Evolutionary conservation across 2,113 vertebrate species (phyloP), one percentile per base, ranked within the genome.

Genomic region (Catharus fuscescens): DNA sequence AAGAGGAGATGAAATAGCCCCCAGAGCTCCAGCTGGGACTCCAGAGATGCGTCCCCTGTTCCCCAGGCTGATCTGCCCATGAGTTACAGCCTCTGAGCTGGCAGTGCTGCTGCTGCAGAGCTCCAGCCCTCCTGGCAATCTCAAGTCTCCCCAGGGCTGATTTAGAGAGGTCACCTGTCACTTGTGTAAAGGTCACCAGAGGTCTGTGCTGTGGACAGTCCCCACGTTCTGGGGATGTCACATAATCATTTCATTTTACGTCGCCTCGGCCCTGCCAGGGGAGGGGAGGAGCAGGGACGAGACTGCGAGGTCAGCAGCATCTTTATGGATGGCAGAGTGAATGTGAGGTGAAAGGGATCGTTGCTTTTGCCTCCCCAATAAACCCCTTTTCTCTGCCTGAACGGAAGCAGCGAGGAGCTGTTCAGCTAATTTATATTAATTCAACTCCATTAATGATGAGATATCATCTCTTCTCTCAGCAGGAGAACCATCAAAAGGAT

Each of bases 351-450:
- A 98, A 97, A 96, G 95, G 92, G 90, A 94, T 93, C 94, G 66
- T 91, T 90, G 36, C 25, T 52, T 93, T 93, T 90, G 88, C 96
- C 93, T 97, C 94, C 96, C 96, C 94, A 90, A 80, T 96, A 96
- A 97, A 94, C 94, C 95, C 95, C 95, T 79, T 71, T 91, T 95
- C 96, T 97, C 97, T 95, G 96, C 96, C 96, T 96, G 97, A 96
- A 85, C 78, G 82, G 96, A 95, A 97, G 90, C 87, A 4, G 87
- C 10, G 2, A 71, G 93, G 95, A 96, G 86, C 80, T 64, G 94
- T 79, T 97, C 6, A 12, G 76, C 96, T 97, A 98, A 98, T 98
- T 98, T 97, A 97, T 98, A 98, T 98, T 98, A 98, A 98, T 98
- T 98, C 97, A 98, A 97, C 96, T 91, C 97, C 97, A 98, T 98